Evolutionary conservation across 2,888 invertebrate genomes (phyloP).

Genomic region (Pantelozetes paolii): DNA sequence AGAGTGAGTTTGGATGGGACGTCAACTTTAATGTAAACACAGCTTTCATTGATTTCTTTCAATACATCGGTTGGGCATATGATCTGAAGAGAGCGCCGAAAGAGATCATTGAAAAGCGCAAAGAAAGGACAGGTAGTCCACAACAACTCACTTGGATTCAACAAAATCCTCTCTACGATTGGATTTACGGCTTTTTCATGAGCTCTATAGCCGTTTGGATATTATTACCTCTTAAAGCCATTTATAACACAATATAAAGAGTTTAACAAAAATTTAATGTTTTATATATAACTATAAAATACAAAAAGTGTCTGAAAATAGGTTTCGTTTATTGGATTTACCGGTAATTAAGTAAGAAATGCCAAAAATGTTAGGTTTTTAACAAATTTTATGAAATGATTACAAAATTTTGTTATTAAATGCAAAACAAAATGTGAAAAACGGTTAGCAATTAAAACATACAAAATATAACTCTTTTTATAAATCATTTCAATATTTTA

Average conservation of each 20-base stretch:
- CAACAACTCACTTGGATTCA: not conserved
- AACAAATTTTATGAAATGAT: too few species aligned
- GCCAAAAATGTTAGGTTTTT: too few species aligned
- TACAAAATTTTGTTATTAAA: too few species aligned
- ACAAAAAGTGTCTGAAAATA: too few species aligned
- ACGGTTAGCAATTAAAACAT: too few species aligned
- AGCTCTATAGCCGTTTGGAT: conserved; percentile 32
- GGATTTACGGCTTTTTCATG: conserved; percentile 34
- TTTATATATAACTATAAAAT: too few species aligned
- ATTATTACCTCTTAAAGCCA: not conserved
- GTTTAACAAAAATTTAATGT: too few species aligned
- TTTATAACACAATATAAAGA: not conserved
- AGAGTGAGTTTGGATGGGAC: conserved; percentile 31
- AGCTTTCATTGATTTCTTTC: conserved; percentile 21
- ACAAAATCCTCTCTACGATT: conserved; percentile 10
- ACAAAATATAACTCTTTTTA: too few species aligned
- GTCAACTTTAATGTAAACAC: conserved; percentile 36
- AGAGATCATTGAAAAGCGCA: conserved; percentile 20
- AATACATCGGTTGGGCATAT: conserved; percentile 18
- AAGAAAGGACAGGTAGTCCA: conserved; percentile 1
- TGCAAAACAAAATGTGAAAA: too few species aligned
- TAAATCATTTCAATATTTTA: too few species aligned
- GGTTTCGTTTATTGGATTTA: too few species aligned
- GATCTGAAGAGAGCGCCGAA: conserved; percentile 36
- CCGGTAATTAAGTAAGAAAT: too few species aligned